Base-by-base conservation (phyloP, 2,888 invertebrate genomes). In the Macrophya alboannulata region DNA sequence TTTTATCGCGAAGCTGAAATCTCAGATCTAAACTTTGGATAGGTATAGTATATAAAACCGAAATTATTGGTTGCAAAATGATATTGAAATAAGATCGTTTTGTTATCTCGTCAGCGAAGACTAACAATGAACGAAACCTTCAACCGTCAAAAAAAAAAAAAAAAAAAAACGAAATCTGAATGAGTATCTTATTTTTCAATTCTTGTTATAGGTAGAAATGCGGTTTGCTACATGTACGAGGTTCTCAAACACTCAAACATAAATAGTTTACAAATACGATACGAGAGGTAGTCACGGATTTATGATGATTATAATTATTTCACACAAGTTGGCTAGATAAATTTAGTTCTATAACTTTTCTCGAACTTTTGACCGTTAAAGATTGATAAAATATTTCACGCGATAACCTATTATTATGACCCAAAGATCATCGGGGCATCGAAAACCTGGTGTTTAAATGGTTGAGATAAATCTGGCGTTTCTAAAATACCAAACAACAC, bases 71-170 rank as follows among this genome's bases (percentile, higher is more conserved):
- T 72, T 37, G 25, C 40, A 40, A 45, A 72, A 12, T 72, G 72
- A 72, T 43, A 72, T 45, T 40, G 17, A 72, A 43, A 45, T 45
- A 72, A 43, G 8, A 21, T 21, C 72, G 21, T n/a, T 31, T 45
- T 43, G 45, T 72, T 72, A 72, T 45, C 72, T 72, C 8, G 15
- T 68, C 37, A 31, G 25, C 15, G 37, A 37, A 31, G 72, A 25
- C n/a, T 31, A 31, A 31, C 31, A 31, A 31, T 72, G 21, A n/a
- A 9, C 43, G 43, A 72, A 72, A 21, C 72, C 72, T 40, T 72
- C 72, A 45, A 21, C 43, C 12, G 40, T 74, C 45, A 74, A 74
- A 74, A 21, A 3, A 45, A 45, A 74, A 12, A 74, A 74, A 74
- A 21, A 3, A 45, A 45, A 74, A 12, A 10, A 37, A 68, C 12